Base-by-base conservation (phyloP, 2,888 invertebrate species). In the Coenonympha arcania region DNA sequence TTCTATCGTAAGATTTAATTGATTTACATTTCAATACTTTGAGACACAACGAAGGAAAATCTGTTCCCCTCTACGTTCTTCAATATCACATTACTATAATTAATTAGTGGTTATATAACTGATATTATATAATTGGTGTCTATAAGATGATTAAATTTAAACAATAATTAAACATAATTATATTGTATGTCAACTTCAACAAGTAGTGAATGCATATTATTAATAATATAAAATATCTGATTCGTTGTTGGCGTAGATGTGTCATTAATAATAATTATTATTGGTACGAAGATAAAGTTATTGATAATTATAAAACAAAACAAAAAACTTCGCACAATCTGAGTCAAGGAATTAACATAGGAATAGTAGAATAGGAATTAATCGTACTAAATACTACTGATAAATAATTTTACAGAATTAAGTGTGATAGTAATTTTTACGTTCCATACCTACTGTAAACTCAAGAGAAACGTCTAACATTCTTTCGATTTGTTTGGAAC, bases 321-420 rank as follows among this genome's bases (percentile, higher is more conserved):
- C 68, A 74, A 80, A 79, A n/a, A 79, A 74, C 67, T 76, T 83
- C 85, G 86, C 86, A 86, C 86, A 86, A 86, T 76, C 73, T 69
- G 74, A 81, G 61, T 79, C 79, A 79, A 77, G 73, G 73, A 79
- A 82, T 71, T 84, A 81, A 79, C 68, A 65, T 84, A 84, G 75
- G 70, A 60, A 57, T 79, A 76, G 79, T 66, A 70, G 72, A 77
- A 71, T 72, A 76, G 76, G 62, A 42, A 50, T 52, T 52, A 55
- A 62, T 70, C 57, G 66, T 72, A 70, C 73, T 66, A 75, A n/a
- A n/a, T n/a, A n/a, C n/a, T 74, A 71, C 69, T 64, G 61, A 71
- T 67, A 65, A 57, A 64, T 66, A 62, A 63, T 62, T 57, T 64
- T 64, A 64, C 61, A 60, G 54, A 55, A 65, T 57, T 71, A 69